phyloP scores from a whole-genome alignment of 2,113 vertebrate species.

The Odocoileus hemionus region DNA sequence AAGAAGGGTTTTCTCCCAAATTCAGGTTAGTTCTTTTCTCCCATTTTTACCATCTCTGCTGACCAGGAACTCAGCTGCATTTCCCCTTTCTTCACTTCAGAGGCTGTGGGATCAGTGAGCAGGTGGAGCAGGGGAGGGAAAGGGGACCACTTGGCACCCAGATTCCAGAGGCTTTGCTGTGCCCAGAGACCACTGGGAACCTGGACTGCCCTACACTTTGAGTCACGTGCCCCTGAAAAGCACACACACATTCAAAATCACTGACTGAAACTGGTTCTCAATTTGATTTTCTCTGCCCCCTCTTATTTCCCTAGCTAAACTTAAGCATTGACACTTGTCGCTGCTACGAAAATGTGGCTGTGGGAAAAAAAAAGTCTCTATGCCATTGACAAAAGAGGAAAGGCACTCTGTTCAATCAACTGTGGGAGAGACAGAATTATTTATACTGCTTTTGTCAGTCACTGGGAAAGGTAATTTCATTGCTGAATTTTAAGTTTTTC shows the following conservation, averaged over 20 bases:
- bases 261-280: not conserved
- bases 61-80: rapidly evolving
- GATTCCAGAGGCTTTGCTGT: rapidly evolving
- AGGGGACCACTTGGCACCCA: too few species aligned
- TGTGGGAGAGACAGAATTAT: slow-evolving; percentile 77
- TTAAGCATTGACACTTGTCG: slow-evolving; percentile 31
- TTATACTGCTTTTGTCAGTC: slow-evolving; percentile 78
- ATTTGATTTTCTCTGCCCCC: not conserved
- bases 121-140: rapidly evolving
- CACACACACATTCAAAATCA: not conserved
- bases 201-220: too few species aligned
- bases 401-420: slow-evolving; percentile 75
- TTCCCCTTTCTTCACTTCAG: not conserved
- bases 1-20: not conserved
- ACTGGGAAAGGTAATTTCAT: slow-evolving; percentile 78
- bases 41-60: not conserved
- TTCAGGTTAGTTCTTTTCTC: not conserved
- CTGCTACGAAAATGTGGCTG: not conserved
- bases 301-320: slow-evolving; percentile 2
- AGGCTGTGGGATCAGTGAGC: not conserved
- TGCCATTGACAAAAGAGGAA: slow-evolving; percentile 64
- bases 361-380: not conserved
- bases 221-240: not conserved
- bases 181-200: not conserved
- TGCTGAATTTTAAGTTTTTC: slow-evolving; percentile 81